Evolutionary conservation across 1,140 invertebrate species (phyloP).

Genomic region (Neoseiulus cucumeris): DNA sequence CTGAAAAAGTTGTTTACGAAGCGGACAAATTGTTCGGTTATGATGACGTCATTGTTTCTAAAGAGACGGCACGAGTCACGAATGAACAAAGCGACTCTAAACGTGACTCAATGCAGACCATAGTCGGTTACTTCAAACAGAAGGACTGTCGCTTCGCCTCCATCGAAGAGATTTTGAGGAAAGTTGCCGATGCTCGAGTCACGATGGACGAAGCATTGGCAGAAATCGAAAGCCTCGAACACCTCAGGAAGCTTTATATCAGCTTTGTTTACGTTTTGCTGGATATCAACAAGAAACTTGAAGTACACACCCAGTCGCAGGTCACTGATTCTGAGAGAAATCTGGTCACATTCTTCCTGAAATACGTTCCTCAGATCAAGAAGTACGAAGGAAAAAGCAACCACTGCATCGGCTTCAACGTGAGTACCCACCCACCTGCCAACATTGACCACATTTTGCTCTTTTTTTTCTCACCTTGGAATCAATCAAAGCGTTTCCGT

Average conservation of each 20-base stretch:
- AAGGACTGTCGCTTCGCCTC: neutral
- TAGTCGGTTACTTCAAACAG: conserved; percentile 2
- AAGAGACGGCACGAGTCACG: neutral
- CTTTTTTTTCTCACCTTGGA: too few relatives aligned
- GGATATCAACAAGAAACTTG: neutral
- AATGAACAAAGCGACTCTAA: neutral
- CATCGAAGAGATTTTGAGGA: neutral
- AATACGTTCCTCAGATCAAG: neutral
- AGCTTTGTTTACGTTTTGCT: conserved; percentile 1
- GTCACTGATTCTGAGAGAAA: neutral
- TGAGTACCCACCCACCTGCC: neutral
- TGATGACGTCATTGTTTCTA: neutral
- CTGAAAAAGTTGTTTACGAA: neutral
- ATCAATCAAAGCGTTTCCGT: neutral
- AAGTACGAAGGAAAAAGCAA: neutral
- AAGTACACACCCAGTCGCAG: neutral
- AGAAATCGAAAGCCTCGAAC: neutral
- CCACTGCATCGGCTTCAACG: neutral
- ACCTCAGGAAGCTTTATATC: neutral
- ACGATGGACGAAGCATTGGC: neutral
- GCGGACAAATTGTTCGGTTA: neutral
- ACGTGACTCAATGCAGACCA: neutral
- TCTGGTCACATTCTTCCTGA: neutral
- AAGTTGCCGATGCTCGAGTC: neutral
- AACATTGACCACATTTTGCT: too few relatives aligned